phyloP scores from a whole-genome alignment of 2,113 vertebrate genomes.

The Ophthalmolycus amberensis region DNA sequence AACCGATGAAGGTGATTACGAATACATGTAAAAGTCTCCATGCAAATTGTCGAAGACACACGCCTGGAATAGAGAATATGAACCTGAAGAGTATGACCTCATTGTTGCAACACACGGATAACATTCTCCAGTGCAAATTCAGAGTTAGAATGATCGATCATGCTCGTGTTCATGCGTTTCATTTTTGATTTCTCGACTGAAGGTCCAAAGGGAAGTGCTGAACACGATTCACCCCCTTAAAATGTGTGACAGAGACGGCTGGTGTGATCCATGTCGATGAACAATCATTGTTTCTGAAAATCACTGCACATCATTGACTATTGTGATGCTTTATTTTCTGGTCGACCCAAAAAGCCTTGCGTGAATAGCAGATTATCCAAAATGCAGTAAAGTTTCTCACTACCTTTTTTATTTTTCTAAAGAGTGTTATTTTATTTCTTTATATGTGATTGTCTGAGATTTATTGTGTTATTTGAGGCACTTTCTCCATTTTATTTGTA shows the following conservation, averaged over 20 bases:
- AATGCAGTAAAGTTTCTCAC: not conserved
- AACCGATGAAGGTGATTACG: constrained; percentile 39
- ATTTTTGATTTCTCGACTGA: constrained; percentile 22
- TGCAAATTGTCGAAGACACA: constrained; percentile 45
- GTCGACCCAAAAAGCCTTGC: not conserved
- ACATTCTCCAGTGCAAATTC: constrained; percentile 6
- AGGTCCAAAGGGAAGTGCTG: not conserved
- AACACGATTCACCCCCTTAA: not conserved
- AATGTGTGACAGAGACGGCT: not conserved
- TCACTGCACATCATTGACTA: not conserved
- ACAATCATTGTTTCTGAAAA: not conserved
- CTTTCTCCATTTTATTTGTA: not conserved
- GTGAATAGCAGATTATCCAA: not conserved
- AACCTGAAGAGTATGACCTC: not conserved
- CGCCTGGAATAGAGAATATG: constrained; percentile 12
- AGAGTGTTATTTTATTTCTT: not conserved
- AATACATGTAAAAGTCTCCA: constrained; percentile 42
- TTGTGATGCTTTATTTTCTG: not conserved
- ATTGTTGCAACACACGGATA: not conserved
- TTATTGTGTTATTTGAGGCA: not conserved
- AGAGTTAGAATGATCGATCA: not conserved
- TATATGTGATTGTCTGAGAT: not conserved
- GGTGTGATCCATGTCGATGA: not conserved
- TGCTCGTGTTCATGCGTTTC: not conserved
- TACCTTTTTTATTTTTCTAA: not conserved